phyloP scores from a whole-genome alignment of 1,140 invertebrate species.

The Brachionus rotundiformis region DNA sequence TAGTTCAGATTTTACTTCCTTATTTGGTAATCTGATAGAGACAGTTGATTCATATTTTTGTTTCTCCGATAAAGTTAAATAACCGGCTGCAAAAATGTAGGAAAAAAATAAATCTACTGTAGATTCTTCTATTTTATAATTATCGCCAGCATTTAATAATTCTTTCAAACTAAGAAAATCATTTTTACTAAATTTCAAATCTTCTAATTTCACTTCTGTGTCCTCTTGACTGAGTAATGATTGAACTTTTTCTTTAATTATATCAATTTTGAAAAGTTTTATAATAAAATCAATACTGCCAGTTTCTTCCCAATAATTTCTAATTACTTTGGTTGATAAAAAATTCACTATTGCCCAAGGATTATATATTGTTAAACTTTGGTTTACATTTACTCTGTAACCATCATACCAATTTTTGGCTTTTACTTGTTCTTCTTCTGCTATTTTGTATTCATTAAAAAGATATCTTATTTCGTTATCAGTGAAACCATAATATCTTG shows the following conservation, averaged over 20 bases:
- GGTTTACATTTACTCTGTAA: too few relatives aligned
- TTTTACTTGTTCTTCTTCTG: not conserved
- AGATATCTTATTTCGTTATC: conserved; percentile 33
- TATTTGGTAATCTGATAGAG: not conserved
- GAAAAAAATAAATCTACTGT: conserved; percentile 2
- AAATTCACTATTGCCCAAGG: conserved; percentile 29
- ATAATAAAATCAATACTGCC: too few relatives aligned
- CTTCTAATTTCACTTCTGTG: not conserved
- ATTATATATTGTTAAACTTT: conserved; percentile 22
- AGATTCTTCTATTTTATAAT: not conserved
- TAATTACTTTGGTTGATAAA: not conserved
- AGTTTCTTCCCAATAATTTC: conserved; percentile 44
- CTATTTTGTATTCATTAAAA: conserved; percentile 33
- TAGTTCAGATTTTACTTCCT: not conserved
- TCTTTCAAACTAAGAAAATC: not conserved
- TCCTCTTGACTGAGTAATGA: conserved; percentile 5
- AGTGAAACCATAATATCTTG: conserved; percentile 30
- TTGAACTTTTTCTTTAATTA: too few relatives aligned
- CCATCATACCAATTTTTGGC: conserved; percentile 25
- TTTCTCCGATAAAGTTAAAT: not conserved
- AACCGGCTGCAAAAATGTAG: conserved; percentile 14
- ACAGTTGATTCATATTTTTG: not conserved
- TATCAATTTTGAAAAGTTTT: too few relatives aligned
- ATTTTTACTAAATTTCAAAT: not conserved
- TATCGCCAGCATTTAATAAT: too few relatives aligned